Percentiles rank a stretch among this genome's conserved stretches.
phyloP scores from a whole-genome alignment of 2,888 invertebrate genomes.

The Agelastica alni region DNA sequence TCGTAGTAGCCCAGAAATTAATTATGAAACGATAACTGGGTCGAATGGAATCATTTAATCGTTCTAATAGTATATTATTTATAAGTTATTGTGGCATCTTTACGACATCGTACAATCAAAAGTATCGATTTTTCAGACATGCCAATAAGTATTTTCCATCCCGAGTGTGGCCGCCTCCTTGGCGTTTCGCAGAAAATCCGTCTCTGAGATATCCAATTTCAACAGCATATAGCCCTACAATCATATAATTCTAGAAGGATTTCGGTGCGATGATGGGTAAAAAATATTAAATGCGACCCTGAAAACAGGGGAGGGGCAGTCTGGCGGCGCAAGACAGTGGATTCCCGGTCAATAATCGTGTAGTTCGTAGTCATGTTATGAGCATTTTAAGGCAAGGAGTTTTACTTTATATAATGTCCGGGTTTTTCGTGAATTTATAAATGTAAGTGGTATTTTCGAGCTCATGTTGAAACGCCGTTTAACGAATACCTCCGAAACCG shows the following conservation, averaged over 20 bases:
- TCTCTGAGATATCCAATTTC: not conserved
- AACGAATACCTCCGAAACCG: not conserved
- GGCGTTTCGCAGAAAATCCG: not conserved
- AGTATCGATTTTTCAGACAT: no score
- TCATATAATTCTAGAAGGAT: conserved; percentile 2
- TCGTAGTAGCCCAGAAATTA: no score
- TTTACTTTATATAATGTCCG: conserved; percentile 9
- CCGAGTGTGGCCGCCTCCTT: no score
- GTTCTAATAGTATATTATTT: no score
- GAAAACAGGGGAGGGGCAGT: conserved; percentile 32
- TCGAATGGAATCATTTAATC: no score
- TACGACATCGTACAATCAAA: no score
- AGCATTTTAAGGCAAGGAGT: conserved; percentile 12
- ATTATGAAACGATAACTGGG: no score
- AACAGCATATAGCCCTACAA: not conserved
- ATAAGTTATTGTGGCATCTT: no score
- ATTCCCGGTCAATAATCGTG: conserved; percentile 43
- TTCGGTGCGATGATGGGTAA: not conserved
- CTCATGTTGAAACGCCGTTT: not conserved
- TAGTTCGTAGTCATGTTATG: conserved; percentile 32
- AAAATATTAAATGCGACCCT: conserved; percentile 22
- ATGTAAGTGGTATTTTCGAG: not conserved
- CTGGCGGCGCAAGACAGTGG: conserved; percentile 42
- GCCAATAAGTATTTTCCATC: no score
- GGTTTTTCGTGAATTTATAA: not conserved